These are phyloP conservation scores for Lasiurus borealis DNA, from an alignment of 2,113 vertebrate genomes.

Conservation along the genomic window DNA sequence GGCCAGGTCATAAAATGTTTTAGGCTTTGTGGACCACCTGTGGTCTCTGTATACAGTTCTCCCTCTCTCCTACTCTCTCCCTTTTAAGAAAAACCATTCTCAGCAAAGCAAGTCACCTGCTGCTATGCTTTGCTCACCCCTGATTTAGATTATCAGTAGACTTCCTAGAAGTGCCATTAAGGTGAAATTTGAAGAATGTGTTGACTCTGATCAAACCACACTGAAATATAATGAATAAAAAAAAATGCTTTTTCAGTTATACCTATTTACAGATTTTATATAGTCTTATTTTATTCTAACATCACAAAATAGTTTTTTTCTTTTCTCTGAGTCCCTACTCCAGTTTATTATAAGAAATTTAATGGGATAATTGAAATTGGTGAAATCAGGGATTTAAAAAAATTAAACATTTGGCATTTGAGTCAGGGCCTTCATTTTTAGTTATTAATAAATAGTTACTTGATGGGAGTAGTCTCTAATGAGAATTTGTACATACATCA, in stretches of 20 bases:
- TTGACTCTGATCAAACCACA: neutral
- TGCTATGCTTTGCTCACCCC: neutral
- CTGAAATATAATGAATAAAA: neutral
- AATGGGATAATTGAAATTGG: constrained; percentile 36
- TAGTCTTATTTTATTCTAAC: neutral
- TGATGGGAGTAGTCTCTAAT: neutral
- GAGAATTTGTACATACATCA: neutral
- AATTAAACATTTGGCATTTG: constrained; percentile 1
- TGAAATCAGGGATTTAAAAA: neutral
- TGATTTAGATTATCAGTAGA: neutral
- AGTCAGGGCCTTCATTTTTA: constrained; percentile 42
- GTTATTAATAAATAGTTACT: neutral
- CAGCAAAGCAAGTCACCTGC: neutral
- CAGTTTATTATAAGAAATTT: neutral
- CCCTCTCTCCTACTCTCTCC: neutral
- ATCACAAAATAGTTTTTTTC: neutral
- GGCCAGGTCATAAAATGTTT: neutral
- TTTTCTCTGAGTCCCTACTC: constrained; percentile 25
- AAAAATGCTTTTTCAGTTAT: neutral
- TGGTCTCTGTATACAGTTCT: neutral
- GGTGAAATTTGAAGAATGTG: constrained; percentile 3
- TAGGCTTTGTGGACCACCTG: neutral
- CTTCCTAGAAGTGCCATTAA: constrained; percentile 23
- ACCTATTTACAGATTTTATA: neutral
- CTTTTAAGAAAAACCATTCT: neutral